A percentile compares a stretch with the other conserved stretches of the same genome.
Conservation (phyloP, 2,113 vertebrate species). For the Xyliphius kryptos region DNA sequence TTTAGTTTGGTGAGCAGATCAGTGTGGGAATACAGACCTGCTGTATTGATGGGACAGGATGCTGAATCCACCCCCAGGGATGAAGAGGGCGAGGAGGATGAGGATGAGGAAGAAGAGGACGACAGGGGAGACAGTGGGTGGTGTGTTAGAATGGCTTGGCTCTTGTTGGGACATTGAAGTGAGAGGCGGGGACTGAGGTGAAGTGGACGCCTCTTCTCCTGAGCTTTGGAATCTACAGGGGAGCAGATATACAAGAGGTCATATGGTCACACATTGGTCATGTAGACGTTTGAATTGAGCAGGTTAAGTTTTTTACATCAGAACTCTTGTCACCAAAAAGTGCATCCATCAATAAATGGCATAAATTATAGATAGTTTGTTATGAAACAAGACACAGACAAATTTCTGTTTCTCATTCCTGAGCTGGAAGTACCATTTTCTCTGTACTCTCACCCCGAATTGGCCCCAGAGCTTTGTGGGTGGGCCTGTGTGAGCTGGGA, state of each 20-base stretch:
- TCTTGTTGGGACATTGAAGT: slow-evolving; percentile 64
- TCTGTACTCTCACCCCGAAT: slow-evolving; percentile 80
- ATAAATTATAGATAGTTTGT: too few species aligned
- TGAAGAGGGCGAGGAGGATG: slow-evolving; percentile 55
- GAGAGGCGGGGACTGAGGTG: slow-evolving; percentile 70
- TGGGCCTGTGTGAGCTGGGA: slow-evolving; percentile 52
- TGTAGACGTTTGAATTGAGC: too few species aligned
- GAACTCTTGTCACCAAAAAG: too few species aligned
- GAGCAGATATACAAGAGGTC: too few species aligned
- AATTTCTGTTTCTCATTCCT: not conserved
- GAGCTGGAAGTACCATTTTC: too few species aligned
- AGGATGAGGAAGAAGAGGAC: slow-evolving; percentile 44
- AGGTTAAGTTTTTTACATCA: too few species aligned
- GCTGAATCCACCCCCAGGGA: slow-evolving; percentile 57
- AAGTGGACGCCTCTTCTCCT: too few species aligned
- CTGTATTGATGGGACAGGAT: slow-evolving; percentile 65
- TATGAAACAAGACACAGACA: too few species aligned
- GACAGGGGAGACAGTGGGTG: slow-evolving; percentile 48
- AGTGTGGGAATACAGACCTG: slow-evolving; percentile 74
- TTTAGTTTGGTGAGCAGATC: slow-evolving; percentile 14
- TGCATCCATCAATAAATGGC: too few species aligned
- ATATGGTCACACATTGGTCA: too few species aligned
- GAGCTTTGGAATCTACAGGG: too few species aligned
- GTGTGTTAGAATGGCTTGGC: slow-evolving; percentile 49
- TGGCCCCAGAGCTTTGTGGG: slow-evolving; percentile 57